phyloP scores from a whole-genome alignment of 2,888 invertebrate genomes.

The Lottia scabra region DNA sequence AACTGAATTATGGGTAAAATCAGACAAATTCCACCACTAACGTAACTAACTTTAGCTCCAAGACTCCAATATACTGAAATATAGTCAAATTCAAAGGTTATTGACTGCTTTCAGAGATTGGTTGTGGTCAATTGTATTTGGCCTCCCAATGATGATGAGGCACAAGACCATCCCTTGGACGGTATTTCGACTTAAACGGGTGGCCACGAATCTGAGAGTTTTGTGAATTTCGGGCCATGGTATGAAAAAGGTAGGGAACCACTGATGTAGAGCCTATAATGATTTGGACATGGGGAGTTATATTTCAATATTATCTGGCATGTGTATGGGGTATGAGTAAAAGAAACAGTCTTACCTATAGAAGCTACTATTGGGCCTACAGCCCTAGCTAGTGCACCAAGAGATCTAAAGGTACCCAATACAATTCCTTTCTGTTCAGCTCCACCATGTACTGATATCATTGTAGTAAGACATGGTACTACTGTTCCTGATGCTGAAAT shows the following conservation, averaged over 20 bases:
- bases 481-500: constrained; percentile 78
- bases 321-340: neutral
- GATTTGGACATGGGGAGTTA: neutral
- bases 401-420: constrained; percentile 92
- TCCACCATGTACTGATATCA: constrained; percentile 86
- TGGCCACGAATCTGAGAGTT: too few relatives aligned
- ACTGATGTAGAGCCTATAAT: too few relatives aligned
- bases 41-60: constrained; percentile 86
- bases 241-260: too few relatives aligned
- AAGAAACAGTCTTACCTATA: constrained; percentile 74
- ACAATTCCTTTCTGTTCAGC: constrained; percentile 88
- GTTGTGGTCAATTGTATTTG: too few relatives aligned
- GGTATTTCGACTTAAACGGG: too few relatives aligned
- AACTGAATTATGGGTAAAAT: constrained; percentile 75
- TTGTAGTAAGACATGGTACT: constrained; percentile 93
- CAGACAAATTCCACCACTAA: constrained; percentile 81
- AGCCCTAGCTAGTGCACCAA: constrained; percentile 93
- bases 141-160: too few relatives aligned
- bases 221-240: too few relatives aligned
- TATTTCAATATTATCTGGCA: too few relatives aligned
- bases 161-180: too few relatives aligned
- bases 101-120: too few relatives aligned
- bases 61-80: constrained; percentile 89
- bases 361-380: constrained; percentile 91
- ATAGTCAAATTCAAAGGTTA: neutral